phyloP scores from a whole-genome alignment of 2,888 invertebrate genomes.

The Chirona hameri region DNA sequence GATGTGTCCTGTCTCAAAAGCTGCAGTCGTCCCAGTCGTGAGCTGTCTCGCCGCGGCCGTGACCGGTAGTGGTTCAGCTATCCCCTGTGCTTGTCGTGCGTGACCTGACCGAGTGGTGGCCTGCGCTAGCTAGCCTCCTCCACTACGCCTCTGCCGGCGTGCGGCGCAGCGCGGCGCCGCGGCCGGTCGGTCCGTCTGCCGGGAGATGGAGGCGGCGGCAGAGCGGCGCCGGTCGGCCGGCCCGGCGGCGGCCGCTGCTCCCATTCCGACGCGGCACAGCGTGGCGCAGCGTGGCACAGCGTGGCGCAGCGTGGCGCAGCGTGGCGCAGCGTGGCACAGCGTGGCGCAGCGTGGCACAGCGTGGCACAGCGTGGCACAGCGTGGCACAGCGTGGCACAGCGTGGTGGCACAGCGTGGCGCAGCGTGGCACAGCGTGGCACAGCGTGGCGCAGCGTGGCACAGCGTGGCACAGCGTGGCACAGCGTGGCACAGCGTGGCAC shows the following conservation, averaged over 20 bases:
- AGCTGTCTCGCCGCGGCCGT: too few relatives aligned
- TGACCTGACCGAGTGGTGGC: too few relatives aligned
- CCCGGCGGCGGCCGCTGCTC: neutral
- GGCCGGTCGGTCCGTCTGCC: neutral
- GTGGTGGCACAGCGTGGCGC: too few relatives aligned
- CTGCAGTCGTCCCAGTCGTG: too few relatives aligned
- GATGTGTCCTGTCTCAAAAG: too few relatives aligned
- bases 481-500: neutral
- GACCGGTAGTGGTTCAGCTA: too few relatives aligned
- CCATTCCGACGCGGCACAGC: neutral
- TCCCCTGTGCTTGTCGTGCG: too few relatives aligned
- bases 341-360: too few relatives aligned
- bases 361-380: neutral
- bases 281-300: neutral
- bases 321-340: neutral
- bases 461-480: neutral
- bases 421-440: neutral
- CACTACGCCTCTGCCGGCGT: too few relatives aligned
- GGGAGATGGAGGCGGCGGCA: neutral
- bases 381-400: neutral
- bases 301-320: too few relatives aligned
- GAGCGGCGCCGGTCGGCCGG: neutral
- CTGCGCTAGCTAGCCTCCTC: too few relatives aligned
- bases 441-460: too few relatives aligned
- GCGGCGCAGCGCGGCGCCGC: neutral